A percentile compares a stretch with the other conserved stretches of the same genome.
Evolutionary conservation across 2,888 invertebrate species (phyloP).

Genomic region (Drosophila emarginata): DNA sequence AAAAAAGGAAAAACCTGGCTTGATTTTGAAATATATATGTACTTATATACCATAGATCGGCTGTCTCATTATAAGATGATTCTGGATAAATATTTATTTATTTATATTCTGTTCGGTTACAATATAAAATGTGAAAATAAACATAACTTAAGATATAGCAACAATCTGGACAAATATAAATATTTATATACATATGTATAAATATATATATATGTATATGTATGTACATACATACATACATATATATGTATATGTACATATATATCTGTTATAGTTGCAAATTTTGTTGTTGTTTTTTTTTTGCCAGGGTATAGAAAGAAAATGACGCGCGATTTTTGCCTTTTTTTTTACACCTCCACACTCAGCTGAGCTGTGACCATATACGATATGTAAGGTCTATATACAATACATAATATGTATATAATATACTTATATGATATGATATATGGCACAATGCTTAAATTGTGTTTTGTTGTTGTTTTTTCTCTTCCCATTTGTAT

Average conservation of each 20-base stretch:
- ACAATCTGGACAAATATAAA: too few relatives aligned
- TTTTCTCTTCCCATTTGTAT: conserved; percentile 28
- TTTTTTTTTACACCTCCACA: conserved; percentile 64
- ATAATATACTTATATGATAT: conserved; percentile 22
- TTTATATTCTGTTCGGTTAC: too few relatives aligned
- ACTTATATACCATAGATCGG: too few relatives aligned
- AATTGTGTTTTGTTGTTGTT: conserved; percentile 18
- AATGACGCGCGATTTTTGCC: conserved; percentile 40
- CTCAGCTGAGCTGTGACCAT: conserved; percentile 42
- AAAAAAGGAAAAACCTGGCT: too few relatives aligned
- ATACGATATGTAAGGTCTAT: conserved; percentile 40
- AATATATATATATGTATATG: too few relatives aligned
- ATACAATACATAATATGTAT: background rate
- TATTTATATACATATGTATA: too few relatives aligned
- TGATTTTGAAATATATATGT: too few relatives aligned
- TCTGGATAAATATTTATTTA: too few relatives aligned
- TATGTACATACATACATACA: background rate
- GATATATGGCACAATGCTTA: conserved; percentile 46
- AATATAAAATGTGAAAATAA: too few relatives aligned
- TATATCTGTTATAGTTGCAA: too few relatives aligned
- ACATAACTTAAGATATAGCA: too few relatives aligned
- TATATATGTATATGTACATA: background rate
- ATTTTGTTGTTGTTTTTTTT: background rate
- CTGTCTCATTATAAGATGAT: too few relatives aligned
- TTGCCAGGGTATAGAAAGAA: conserved; percentile 22